Evolutionary conservation across 2,113 vertebrate species (phyloP), one percentile per base, ranked within the genome.

Genomic region (Epinephelus lanceolatus): DNA sequence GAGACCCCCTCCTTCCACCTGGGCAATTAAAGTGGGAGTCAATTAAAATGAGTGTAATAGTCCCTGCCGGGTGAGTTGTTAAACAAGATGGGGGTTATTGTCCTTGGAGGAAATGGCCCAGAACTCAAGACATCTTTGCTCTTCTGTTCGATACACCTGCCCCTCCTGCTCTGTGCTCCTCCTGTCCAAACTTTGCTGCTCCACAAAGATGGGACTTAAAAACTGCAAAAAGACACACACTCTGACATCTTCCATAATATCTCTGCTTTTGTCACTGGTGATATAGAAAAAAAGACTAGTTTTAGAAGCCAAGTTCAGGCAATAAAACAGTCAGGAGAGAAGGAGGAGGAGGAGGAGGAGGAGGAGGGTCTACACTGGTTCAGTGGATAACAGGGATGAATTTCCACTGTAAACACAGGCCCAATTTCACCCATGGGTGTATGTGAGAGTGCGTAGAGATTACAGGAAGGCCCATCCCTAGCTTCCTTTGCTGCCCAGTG

Each of bases 71-170:
- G 95, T 94, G 95, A 94, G 96, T 94, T 96, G 96, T 96, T 96
- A 96, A 97, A 97, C 96, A 96, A 96, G 96, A 96, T 95, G 94
- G 96, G 96, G 96, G 96, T 97, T 96, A 96, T 96, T 96, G 96
- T 97, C 96, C 95, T 96, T 94, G 92, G 91, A 96, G 93, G 95
- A 96, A 97, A 96, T 92, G 90, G 95, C 70, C 89, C 95, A 96
- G 96, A 97, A 97, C 95, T 90, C 85, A 90, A 95, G 93, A 94
- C 91, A 89, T 90, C 86, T 92, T 91, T 90, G 89, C 88, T 91
- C 91, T 89, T 89, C 78, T 88, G 90, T 91, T 94, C 23, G 40
- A 87, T 90, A 76, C 76, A 92, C 88, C 88, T 89, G 88, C 89
- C 83, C 88, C 86, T 92, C 83, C 84, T 81, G 51, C 47, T 72